A percentile compares a stretch with the other conserved stretches of the same genome.
phyloP scores from a whole-genome alignment of 1,140 invertebrate genomes.

The Belonocnema kinseyi region DNA sequence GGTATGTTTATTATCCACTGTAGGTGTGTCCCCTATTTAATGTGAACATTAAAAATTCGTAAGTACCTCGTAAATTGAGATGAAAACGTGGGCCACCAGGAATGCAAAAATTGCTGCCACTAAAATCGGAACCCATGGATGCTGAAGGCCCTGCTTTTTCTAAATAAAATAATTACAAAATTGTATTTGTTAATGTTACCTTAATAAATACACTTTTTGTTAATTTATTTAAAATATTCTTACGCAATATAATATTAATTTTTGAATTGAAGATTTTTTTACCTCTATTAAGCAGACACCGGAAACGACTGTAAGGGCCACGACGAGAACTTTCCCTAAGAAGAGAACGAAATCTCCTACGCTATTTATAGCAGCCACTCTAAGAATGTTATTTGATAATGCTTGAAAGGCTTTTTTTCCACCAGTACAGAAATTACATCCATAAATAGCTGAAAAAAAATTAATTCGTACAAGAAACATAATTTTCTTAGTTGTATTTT shows the following conservation, averaged over 20 bases:
- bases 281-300: constrained; percentile 81
- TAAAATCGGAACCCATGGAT: constrained; percentile 82
- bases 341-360: constrained; percentile 88
- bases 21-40: not conserved
- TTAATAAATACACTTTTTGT: not conserved
- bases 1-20: too few species aligned
- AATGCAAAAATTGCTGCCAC: constrained; percentile 83
- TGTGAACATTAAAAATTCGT: not conserved
- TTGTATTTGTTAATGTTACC: not conserved
- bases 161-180: constrained; percentile 61
- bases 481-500: not conserved
- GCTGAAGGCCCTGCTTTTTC: constrained; percentile 79
- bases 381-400: constrained; percentile 80
- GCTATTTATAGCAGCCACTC: constrained; percentile 85
- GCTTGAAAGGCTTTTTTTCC: constrained; percentile 80
- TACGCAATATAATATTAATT: not conserved
- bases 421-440: constrained; percentile 81
- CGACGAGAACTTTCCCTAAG: constrained; percentile 83
- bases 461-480: not conserved
- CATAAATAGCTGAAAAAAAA: constrained; percentile 81
- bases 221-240: constrained; percentile 8
- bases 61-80: constrained; percentile 86
- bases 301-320: constrained; percentile 79
- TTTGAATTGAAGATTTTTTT: constrained; percentile 40
- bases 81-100: constrained; percentile 84